Percentiles rank a stretch among this genome's conserved stretches.
Evolutionary conservation across 2,888 invertebrate species (phyloP).

Genomic region (Idaea straminata): DNA sequence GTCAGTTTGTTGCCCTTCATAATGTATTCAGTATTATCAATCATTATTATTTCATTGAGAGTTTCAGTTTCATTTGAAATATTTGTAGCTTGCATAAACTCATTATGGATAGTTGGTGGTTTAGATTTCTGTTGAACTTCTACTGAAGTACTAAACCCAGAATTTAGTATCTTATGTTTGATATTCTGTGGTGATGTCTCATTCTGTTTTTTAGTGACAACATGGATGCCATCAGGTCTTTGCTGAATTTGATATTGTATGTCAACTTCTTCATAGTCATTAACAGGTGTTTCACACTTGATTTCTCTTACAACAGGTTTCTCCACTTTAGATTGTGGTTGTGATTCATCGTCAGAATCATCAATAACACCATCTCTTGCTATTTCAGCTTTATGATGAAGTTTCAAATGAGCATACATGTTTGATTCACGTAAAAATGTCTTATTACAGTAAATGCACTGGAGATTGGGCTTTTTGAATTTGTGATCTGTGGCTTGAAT

Average conservation of each 20-base stretch:
- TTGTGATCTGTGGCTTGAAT: slow-evolving; percentile 81
- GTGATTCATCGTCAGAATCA: slow-evolving; percentile 72
- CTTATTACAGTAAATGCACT: slow-evolving; percentile 88
- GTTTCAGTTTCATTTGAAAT: slow-evolving; percentile 32
- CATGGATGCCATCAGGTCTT: slow-evolving; percentile 68
- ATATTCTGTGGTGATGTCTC: slow-evolving; percentile 32
- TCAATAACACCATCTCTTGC: slow-evolving; percentile 84
- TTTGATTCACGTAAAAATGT: slow-evolving; percentile 84
- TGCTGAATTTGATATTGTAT: slow-evolving; percentile 59
- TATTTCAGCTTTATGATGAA: slow-evolving; percentile 83
- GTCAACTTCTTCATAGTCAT: slow-evolving; percentile 54
- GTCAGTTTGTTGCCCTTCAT: slow-evolving; percentile 64
- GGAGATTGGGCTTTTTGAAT: slow-evolving; percentile 68
- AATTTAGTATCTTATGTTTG: slow-evolving; percentile 68
- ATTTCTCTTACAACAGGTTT: slow-evolving; percentile 25
- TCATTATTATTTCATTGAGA: slow-evolving; percentile 65
- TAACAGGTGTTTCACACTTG: slow-evolving; percentile 55
- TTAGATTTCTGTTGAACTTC: slow-evolving; percentile 30
- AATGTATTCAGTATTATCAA: slow-evolving; percentile 82
- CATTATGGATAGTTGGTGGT: slow-evolving; percentile 36
- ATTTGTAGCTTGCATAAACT: slow-evolving; percentile 44
- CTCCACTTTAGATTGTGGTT: slow-evolving; percentile 18
- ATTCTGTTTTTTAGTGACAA: slow-evolving; percentile 55
- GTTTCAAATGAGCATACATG: slow-evolving; percentile 86
- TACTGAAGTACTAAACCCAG: slow-evolving; percentile 46